Evolutionary conservation across 2,888 invertebrate species (phyloP), one percentile per base, ranked within the genome.

Genomic region (Mellilla xanthometata): DNA sequence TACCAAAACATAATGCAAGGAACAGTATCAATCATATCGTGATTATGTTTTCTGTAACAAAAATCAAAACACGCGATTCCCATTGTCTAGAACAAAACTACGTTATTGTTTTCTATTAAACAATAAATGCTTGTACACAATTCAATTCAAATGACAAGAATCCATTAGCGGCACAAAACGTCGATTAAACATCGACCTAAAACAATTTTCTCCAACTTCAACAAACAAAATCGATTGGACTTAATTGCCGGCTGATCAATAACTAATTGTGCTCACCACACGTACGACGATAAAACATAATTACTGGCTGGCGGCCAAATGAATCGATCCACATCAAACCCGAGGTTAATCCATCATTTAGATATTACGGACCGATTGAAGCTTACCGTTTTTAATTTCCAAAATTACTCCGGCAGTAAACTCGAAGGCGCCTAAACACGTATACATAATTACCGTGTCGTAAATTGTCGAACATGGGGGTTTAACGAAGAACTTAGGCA

Each of bases 161-260:
- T 76, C 85, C 86, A 88, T 88, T 86, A 87, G 73, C 61, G 57
- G 65, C 70, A 81, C 72, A 79, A 80, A 86, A 82, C 82, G 76
- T 62, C 83, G 80, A 82, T 85, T 87, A 84, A 85, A 81, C 76
- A 69, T 71, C 68, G 69, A 82, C 85, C 82, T 81, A 85, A 89
- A 89, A 88, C 88, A 87, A 89, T 89, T 89, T 87, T 77, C 86
- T 84, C 77, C 83, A 84, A 87, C 85, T 89, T 85, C 83, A 85
- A 87, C 86, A 87, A 86, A 86, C 87, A 87, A 81, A 86, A 88
- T 86, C 88, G 87, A 89, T 86, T 84, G 81, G 72, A 72, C 81
- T 85, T 89, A 88, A 88, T 89, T 88, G 88, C 79, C 66, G 78
- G 52, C 77, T 86, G 87, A 88, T 89, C 89, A 89, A 89, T 88